Evolutionary conservation across 2,888 invertebrate species (phyloP).

Genomic region (Epirrhoe tristata): DNA sequence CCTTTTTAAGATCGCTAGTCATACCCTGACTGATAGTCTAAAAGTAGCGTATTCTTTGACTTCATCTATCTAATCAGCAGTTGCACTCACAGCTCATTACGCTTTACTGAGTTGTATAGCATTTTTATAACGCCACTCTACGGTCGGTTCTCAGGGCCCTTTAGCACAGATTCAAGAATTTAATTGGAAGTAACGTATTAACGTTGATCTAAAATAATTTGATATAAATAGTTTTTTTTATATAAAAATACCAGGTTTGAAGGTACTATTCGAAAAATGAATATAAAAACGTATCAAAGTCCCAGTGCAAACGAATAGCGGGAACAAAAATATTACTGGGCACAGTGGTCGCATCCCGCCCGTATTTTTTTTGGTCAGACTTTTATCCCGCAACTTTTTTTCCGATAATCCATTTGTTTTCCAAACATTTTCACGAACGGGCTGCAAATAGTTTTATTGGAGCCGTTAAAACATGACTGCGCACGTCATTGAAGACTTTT

Average conservation of each 20-base stretch:
- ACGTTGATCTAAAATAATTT: too few species aligned
- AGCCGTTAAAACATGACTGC: constrained; percentile 54
- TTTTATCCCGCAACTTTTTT: constrained; percentile 26
- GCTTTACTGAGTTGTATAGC: too few species aligned
- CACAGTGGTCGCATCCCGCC: background rate
- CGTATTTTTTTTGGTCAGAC: constrained; percentile 16
- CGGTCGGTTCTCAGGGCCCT: too few species aligned
- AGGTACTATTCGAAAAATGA: constrained; percentile 4
- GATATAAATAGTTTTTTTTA: background rate
- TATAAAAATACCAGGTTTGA: background rate
- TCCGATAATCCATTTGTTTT: constrained; percentile 46
- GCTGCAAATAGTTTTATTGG: constrained; percentile 62
- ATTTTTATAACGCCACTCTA: too few species aligned
- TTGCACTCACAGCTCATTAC: too few species aligned
- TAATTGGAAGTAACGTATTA: too few species aligned
- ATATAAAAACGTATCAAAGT: constrained; percentile 5
- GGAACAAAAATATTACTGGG: constrained; percentile 10
- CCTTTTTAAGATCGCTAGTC: too few species aligned
- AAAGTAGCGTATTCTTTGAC: too few species aligned
- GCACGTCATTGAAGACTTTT: constrained; percentile 63
- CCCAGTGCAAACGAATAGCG: constrained; percentile 6
- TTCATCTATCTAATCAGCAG: too few species aligned
- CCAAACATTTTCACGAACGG: constrained; percentile 45
- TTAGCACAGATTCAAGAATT: too few species aligned
- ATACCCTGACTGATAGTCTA: too few species aligned